Base-by-base conservation (phyloP, 2,888 invertebrate species). In the Tenthredo mesomela region DNA sequence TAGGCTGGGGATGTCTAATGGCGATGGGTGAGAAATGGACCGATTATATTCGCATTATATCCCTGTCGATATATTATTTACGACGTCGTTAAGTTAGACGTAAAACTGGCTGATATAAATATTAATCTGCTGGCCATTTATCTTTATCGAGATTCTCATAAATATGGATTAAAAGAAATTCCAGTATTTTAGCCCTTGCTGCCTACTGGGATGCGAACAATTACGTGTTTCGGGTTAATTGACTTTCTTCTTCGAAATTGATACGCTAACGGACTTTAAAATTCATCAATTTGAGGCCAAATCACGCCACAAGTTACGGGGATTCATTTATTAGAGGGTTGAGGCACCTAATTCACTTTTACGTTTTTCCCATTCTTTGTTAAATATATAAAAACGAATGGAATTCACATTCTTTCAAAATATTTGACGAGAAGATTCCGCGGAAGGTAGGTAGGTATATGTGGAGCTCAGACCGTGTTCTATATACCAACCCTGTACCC, bases 41-140 rank as follows among this genome's bases (percentile, higher is more conserved):
- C 88, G 89, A 89, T 89, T 85, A 86, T 84, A 85, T 87, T 88
- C 87, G 86, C 84, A 88, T 89, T 89, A 89, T 88, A 87, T 80
- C 73, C 71, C 85, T 85, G 88, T 88, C 89, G 88, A 88, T 89
- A 85, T 87, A 88, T 90, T 90, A 89, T 89, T 89, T 89, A 89
- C 85, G 88, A 87, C 86, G 88, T 88, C 87, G 89, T 89, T 89
- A 88, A 87, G 85, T 67, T 86, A 71, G 84, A 85, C 84, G 85
- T 67, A 86, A 87, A 85, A 86, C 85, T 88, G 82, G 67, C 65
- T 40, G 33, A 83, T 82, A 84, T 67, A 77, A 77, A 80, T 84
- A 88, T 89, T 88, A 88, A 87, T 87, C 84, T 73, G 18, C 5
- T 65, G 58, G 73, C 61, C 82, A 83, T 87, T 87, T 77, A 85